Base-by-base conservation (phyloP, 2,888 invertebrate species). In the Philopedon plagiatum region DNA sequence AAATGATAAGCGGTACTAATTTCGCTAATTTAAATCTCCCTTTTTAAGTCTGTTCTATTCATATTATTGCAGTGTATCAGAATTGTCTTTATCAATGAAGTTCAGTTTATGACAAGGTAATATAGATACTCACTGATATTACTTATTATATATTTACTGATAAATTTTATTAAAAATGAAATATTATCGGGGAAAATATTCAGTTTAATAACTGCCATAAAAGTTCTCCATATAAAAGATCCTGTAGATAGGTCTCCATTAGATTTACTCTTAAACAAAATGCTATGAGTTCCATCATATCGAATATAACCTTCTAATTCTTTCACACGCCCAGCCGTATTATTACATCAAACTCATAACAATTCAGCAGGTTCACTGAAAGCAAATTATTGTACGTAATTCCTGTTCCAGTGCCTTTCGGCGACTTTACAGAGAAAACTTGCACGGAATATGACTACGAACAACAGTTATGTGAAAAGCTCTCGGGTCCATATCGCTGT, bases 401-500 rank as follows among this genome's bases (percentile, higher is more conserved):
- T 65, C 65, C 65, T 65, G 65, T 56, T 65, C 56, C 65, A 56
- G 26, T 65, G 65, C 65, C 65, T 65, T 65, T 65, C 65, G 65
- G 65, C 65, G 44, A 65, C 65, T 65, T 65, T 65, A n/a, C 56
- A 56, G 56, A 56, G 56, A 56, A 56, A 65, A 44, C 44, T 29
- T 65, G 54, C 54, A 58, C 29, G 56, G 56, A 56, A 65, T 41
- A 65, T 56, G 65, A 56, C 65, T 65, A 56, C 65, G 49, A 65
- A 65, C 56, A 56, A 65, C 65, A 44, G 65, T 65, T 65, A 65
- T 49, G 65, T 56, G 65, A 65, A 65, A 65, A 65, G 65, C 63
- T 63, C 39, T 63, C 51, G 63, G 63, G 37, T 63, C 37, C 63
- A 51, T 51, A 51, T 37, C 51, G 63, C 5, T 41, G 65, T 56